Base-by-base conservation (phyloP, 2,113 vertebrate genomes). In the Sula dactylatra region DNA sequence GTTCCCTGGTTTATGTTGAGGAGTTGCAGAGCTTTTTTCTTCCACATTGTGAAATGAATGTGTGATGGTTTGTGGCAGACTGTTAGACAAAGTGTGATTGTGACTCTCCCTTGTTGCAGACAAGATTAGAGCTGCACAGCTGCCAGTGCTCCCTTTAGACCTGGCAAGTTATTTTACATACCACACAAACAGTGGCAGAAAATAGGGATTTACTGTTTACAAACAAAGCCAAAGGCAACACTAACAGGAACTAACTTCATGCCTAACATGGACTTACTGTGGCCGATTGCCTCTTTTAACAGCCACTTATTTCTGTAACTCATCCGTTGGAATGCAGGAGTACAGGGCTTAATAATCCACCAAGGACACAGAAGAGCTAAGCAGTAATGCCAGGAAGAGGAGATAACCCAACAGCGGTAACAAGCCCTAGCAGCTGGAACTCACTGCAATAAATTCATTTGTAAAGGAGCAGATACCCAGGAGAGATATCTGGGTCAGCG, bases 61-160 rank as follows among this genome's bases (percentile, higher is more conserved):
- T 47, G 56, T 64, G 82, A 97, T 90, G 78, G 78, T 54, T 87
- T 73, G 78, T 96, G 94, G 89, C 96, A 97, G 84, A 87, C 65
- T 65, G 40, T 71, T 90, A 85, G 62, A 93, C 54, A 88, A 93
- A 69, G 66, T 66, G 62, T 55, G 85, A 79, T 83, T 94, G 92
- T 42, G 58, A 82, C 58, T 54, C 36, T 91, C 82, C 74, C 58
- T 52, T 10, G 13, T 1, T 66, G 88, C 83, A 85, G 71, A 64
- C 32, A 59, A 70, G 81, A 88, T 90, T 54, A 88, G 73, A 91
- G 55, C 67, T 62, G 55, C 74, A 58, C 64, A 77, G 91, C 70
- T 94, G 73, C 77, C 54, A 74, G 49, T 4, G 36, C 17, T 88
- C 79, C 77, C 67, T 69, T 89, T 42, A 70, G 76, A 77, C 50